phyloP scores from a whole-genome alignment of 2,797 vertebrate genomes.

The Premnoplex brunnescens region DNA sequence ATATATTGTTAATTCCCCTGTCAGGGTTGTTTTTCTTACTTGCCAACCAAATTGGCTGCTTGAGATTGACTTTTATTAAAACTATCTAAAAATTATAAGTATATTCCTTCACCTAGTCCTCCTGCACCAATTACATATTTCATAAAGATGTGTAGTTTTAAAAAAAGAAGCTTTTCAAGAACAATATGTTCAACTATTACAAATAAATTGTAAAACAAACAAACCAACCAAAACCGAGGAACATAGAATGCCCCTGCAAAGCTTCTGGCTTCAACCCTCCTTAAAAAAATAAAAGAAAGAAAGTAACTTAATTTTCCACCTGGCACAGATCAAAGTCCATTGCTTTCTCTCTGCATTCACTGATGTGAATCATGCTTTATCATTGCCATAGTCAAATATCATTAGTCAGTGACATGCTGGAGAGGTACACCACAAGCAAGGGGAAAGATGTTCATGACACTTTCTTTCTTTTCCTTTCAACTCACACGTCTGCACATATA shows the following conservation, averaged over 20 bases:
- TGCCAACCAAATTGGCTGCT: background rate
- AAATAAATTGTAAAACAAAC: background rate
- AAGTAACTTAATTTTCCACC: background rate
- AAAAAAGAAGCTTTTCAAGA: background rate
- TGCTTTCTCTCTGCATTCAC: background rate
- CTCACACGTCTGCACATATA: background rate
- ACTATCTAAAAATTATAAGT: background rate
- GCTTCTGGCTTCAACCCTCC: fast-evolving
- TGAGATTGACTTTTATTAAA: background rate
- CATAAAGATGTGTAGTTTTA: background rate
- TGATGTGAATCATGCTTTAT: background rate
- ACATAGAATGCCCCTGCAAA: background rate
- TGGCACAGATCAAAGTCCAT: background rate
- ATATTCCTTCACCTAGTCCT: background rate
- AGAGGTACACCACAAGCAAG: background rate
- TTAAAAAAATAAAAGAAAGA: background rate
- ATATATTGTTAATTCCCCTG: background rate
- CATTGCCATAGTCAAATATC: background rate
- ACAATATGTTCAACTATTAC: background rate
- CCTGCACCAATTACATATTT: background rate
- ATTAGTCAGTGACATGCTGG: background rate
- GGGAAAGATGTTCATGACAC: background rate
- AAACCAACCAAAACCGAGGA: background rate
- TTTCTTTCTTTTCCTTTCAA: background rate
- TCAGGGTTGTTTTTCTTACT: background rate